Base-by-base conservation (phyloP, 2,797 vertebrate genomes). In the Heterohyrax brucei region DNA sequence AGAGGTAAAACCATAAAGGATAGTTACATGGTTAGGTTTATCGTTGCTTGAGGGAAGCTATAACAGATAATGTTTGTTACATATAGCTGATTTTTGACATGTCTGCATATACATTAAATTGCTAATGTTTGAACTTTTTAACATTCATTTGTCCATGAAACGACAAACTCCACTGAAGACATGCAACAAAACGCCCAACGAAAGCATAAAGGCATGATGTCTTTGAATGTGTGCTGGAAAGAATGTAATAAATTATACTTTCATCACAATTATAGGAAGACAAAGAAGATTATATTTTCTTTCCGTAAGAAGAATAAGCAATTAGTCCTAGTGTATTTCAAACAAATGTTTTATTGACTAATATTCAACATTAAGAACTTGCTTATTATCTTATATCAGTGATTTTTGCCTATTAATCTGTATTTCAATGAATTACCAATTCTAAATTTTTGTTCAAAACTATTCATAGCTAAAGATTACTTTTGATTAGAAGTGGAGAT, bases 51-150 rank as follows among this genome's bases (percentile, higher is more conserved):
- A 93, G 77, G 93, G 87, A 91, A 73, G 85, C 96, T 86, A 1
- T 44, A 53, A 48, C 0, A 50, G 2, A 95, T 64, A 22, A 80
- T 76, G 62, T 19, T 3, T 66, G 10, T 77, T 95, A 84, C 83
- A 2, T 72, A n/a, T 3, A 92, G 26, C 19, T 95, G 39, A 92
- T 97, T 72, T 96, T 76, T 81, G 33, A 76, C 89, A 33, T 73
- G 75, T 68, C 0, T 92, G 46, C 7, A 94, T 91, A 95, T 96
- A 81, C 96, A 97, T 97, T 92, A 87, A 95, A 97, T 96, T 86
- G 19, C 95, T 98, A 97, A 95, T 95, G 18, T 81, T 87, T 95
- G 91, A 93, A 4, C 39, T 96, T 96, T 95, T 73, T 87, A 96
- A 83, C 70, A 97, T 83, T 3, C n/a, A 76, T 39, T 97, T 96